Percentiles rank a stretch among this genome's conserved stretches.
phyloP scores from a whole-genome alignment of 2,113 vertebrate species.

The Turdus rufiventris region DNA sequence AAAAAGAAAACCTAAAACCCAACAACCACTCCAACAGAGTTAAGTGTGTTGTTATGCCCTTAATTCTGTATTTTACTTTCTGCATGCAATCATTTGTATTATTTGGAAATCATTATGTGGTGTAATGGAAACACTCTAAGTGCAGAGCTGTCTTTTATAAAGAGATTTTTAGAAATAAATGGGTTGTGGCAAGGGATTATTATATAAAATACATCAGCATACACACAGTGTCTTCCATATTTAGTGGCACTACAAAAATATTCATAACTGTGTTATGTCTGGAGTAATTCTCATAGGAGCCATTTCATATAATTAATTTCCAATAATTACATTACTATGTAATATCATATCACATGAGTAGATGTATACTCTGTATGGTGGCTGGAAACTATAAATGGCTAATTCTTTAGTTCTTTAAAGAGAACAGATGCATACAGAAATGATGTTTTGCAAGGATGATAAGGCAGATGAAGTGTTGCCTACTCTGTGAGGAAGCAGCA shows the following conservation, averaged over 20 bases:
- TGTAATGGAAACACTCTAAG: neutral
- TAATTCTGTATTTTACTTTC: conserved; percentile 36
- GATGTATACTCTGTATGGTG: neutral
- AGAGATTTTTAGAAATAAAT: conserved; percentile 25
- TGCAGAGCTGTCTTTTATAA: neutral
- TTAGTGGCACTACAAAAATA: neutral
- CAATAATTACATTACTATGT: neutral
- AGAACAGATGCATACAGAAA: neutral
- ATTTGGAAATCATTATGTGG: conserved; percentile 31
- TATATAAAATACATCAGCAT: neutral
- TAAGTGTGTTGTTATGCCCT: conserved; percentile 28
- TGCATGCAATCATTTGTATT: neutral
- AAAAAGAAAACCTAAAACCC: neutral
- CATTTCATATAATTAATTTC: conserved; percentile 28
- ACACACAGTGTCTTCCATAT: neutral
- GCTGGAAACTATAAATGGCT: neutral
- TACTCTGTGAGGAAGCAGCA: neutral
- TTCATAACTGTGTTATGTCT: conserved; percentile 5
- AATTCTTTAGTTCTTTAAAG: neutral
- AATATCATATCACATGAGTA: neutral
- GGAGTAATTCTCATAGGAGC: neutral
- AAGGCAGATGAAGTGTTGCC: neutral
- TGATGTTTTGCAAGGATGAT: neutral
- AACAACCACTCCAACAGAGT: neutral
- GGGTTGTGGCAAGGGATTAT: conserved; percentile 1